Percentiles rank a stretch among this genome's conserved stretches.
These are phyloP conservation scores for Halcyon smyrnensis DNA, from an alignment of 2,797 vertebrate genomes.

Conservation along the genomic window DNA sequence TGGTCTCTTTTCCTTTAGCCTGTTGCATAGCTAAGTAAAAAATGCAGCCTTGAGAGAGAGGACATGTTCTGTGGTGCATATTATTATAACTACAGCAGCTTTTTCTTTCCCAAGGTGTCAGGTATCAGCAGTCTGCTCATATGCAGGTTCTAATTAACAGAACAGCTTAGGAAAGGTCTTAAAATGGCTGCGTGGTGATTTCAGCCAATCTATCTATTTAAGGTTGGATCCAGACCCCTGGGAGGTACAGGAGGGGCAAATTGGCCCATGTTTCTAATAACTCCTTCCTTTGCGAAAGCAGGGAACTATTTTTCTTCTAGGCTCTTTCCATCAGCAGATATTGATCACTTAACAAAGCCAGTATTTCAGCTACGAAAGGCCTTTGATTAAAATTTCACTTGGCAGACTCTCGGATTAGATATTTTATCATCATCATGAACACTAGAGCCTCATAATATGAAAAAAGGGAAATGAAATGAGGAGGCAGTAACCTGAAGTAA, in stretches of 20 bases:
- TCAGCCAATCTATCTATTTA: background rate
- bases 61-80: background rate
- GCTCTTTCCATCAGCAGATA: slow-evolving; percentile 17
- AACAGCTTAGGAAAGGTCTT: background rate
- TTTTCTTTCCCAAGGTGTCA: background rate
- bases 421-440: slow-evolving; percentile 21
- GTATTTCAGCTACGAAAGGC: background rate
- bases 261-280: background rate
- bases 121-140: background rate
- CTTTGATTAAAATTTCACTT: slow-evolving; percentile 51
- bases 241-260: background rate
- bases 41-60: background rate
- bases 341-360: slow-evolving; percentile 27
- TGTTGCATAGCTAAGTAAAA: background rate
- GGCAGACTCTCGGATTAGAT: slow-evolving; percentile 9
- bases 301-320: background rate
- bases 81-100: background rate
- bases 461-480: background rate
- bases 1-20: background rate
- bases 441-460: background rate
- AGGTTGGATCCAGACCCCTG: background rate
- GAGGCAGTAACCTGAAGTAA: background rate
- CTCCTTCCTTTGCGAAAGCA: background rate
- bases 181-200: background rate
- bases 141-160: background rate